Percentiles rank a stretch among this genome's conserved stretches.
These are phyloP conservation scores for Oncorhynchus masou DNA, from an alignment of 2,113 vertebrate genomes.

Conservation along the genomic window DNA sequence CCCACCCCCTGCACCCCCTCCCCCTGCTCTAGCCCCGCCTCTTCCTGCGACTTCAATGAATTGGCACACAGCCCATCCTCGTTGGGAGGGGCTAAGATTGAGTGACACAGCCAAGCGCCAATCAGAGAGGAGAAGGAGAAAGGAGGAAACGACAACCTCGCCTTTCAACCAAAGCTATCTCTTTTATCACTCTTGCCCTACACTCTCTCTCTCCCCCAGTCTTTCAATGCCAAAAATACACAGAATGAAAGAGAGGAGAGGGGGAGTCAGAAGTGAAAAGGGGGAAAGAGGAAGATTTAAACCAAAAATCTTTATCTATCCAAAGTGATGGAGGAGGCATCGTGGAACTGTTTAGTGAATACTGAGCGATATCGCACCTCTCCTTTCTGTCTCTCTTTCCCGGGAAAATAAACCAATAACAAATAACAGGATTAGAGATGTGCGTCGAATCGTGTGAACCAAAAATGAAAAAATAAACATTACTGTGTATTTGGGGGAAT, in stretches of 20 bases:
- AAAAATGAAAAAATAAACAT: constrained; percentile 71
- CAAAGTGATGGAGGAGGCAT: constrained; percentile 61
- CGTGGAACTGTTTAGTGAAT: constrained; percentile 67
- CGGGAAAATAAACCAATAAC: constrained; percentile 58
- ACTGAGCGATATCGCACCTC: constrained; percentile 45
- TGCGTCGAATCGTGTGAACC: constrained; percentile 67
- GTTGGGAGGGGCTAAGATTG: constrained; percentile 78
- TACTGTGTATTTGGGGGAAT: constrained; percentile 59
- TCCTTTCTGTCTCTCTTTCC: constrained; percentile 31
- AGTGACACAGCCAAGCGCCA: constrained; percentile 72
- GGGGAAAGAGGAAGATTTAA: constrained; percentile 64
- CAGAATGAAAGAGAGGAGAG: constrained; percentile 76
- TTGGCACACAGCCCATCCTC: constrained; percentile 80
- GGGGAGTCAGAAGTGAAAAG: constrained; percentile 59
- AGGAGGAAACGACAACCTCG: constrained; percentile 56
- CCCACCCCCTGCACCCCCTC: constrained; percentile 82
- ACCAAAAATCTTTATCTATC: constrained; percentile 77
- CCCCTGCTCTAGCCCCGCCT: constrained; percentile 76
- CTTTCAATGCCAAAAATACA: constrained; percentile 80
- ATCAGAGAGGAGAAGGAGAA: constrained; percentile 71
- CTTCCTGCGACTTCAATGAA: constrained; percentile 79
- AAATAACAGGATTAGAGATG: constrained; percentile 42
- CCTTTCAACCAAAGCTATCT: constrained; percentile 81
- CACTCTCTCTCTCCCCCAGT: constrained; percentile 59
- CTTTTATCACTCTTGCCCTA: constrained; percentile 70